Conservation (phyloP, 2,113 vertebrate species). For the Lynx canadensis region DNA sequence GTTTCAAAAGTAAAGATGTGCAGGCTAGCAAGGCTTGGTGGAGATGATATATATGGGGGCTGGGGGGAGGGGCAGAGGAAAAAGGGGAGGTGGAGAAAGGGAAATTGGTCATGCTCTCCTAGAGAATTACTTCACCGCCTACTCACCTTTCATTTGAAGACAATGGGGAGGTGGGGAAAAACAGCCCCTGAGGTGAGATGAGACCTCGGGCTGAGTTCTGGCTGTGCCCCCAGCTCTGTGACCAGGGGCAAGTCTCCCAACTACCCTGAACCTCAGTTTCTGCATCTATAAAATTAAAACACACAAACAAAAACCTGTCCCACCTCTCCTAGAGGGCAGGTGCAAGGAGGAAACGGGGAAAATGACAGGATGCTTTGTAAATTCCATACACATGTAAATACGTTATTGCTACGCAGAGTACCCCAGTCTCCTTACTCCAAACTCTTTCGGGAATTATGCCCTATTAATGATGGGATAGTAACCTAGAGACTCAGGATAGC, state of each 20-base stretch:
- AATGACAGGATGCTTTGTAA: not conserved
- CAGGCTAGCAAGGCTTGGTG: not conserved
- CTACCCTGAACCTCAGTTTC: not conserved
- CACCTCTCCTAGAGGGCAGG: not conserved
- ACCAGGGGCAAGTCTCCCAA: too few relatives aligned
- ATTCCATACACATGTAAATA: not conserved
- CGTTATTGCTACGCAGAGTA: not conserved
- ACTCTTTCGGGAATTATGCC: not conserved
- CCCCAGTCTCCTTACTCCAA: not conserved
- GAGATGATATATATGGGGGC: constrained; percentile 46
- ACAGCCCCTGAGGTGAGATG: not conserved
- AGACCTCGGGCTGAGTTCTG: not conserved
- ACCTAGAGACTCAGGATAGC: not conserved
- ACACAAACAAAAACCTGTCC: not conserved
- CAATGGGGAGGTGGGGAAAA: not conserved
- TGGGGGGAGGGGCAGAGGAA: not conserved
- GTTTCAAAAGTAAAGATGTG: not conserved
- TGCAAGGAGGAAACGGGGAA: not conserved
- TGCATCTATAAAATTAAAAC: not conserved
- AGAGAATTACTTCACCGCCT: constrained; percentile 51
- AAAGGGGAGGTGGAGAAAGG: constrained; percentile 50
- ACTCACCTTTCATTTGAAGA: constrained; percentile 59
- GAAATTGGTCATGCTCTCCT: constrained; percentile 61
- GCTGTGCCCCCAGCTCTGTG: not conserved
- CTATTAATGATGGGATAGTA: not conserved